Conservation (phyloP, 2,113 vertebrate genomes). For the Etheostoma spectabile region DNA sequence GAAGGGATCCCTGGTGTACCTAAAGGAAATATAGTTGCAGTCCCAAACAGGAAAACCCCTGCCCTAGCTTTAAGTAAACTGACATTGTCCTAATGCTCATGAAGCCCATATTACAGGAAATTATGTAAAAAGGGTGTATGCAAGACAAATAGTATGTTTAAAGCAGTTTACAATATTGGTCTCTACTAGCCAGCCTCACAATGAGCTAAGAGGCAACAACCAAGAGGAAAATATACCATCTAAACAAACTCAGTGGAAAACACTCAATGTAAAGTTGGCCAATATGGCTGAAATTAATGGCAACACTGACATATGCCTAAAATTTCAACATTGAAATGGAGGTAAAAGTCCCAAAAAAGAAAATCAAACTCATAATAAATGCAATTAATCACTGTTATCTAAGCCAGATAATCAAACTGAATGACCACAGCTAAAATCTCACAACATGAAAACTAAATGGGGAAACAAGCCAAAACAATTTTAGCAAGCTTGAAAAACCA, state of each 20-base stretch:
- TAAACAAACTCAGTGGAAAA: slow-evolving; percentile 2
- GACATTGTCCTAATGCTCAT: neutral
- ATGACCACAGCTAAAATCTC: neutral
- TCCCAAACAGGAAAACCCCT: neutral
- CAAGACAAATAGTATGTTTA: neutral
- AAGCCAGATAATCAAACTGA: neutral
- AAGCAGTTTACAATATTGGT: neutral
- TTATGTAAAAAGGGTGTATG: neutral
- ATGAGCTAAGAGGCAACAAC: neutral
- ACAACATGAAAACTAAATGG: neutral
- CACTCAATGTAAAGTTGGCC: neutral
- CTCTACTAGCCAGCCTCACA: neutral
- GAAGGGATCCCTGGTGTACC: neutral
- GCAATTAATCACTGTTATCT: neutral
- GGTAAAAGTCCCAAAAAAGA: neutral
- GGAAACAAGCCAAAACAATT: neutral
- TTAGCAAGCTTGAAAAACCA: neutral
- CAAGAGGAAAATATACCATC: neutral
- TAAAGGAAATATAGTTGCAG: neutral
- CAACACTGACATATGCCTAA: neutral
- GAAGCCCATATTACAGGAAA: neutral
- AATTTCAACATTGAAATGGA: neutral
- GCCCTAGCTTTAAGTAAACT: neutral
- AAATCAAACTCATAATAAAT: neutral
- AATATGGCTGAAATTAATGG: neutral